Evolutionary conservation across 2,113 vertebrate genomes (phyloP).

Genomic region (Pollimyrus isidori): DNA sequence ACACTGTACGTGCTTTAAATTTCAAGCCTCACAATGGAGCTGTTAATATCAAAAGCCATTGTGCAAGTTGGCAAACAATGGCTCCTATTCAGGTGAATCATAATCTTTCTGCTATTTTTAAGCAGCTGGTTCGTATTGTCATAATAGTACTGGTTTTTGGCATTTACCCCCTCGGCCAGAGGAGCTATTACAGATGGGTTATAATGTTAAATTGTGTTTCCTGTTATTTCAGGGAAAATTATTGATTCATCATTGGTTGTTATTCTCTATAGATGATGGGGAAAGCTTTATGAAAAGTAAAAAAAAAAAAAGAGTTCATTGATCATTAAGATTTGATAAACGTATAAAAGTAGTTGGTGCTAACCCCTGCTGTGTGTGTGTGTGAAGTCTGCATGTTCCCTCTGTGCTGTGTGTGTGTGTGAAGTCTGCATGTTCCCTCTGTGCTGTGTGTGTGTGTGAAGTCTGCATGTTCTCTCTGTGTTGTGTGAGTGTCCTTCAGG

Average conservation of each 20-base stretch:
- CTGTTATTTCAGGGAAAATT: constrained; percentile 9
- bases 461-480: too few species aligned
- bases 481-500: not conserved
- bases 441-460: not conserved
- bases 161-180: constrained; percentile 42
- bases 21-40: not conserved
- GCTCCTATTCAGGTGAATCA: constrained; percentile 35
- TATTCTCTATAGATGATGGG: not conserved
- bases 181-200: constrained; percentile 15
- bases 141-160: constrained; percentile 38
- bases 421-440: not conserved
- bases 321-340: not conserved
- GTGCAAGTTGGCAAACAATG: constrained; percentile 43
- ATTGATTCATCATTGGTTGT: not conserved
- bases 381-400: too few species aligned
- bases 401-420: not conserved
- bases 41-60: constrained; percentile 26
- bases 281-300: not conserved
- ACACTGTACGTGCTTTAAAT: not conserved
- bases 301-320: not conserved
- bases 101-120: constrained; percentile 50
- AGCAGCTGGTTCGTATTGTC: constrained; percentile 35
- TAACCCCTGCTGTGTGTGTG: not conserved
- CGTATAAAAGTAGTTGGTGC: not conserved
- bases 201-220: not conserved